These are phyloP conservation scores for Spheniscus mendiculus DNA, from an alignment of 2,113 vertebrate genomes.

Conservation along the genomic window DNA sequence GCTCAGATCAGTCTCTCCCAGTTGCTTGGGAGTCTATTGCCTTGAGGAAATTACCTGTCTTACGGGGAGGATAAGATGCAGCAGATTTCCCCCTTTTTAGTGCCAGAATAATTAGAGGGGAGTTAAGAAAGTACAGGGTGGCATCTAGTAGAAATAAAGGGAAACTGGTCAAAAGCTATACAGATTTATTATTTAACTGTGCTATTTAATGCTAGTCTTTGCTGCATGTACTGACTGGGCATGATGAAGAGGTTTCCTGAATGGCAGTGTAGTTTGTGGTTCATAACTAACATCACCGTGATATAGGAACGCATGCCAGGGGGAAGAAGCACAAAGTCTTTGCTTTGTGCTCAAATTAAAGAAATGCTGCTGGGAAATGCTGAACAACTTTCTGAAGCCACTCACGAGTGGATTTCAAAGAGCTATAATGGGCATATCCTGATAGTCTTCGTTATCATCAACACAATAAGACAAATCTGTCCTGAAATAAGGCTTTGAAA, in stretches of 20 bases:
- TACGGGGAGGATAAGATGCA: rapidly evolving
- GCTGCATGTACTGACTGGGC: neutral
- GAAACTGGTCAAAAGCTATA: neutral
- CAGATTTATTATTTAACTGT: neutral
- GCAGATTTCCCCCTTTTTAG: neutral
- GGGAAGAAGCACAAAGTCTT: neutral
- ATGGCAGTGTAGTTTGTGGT: neutral
- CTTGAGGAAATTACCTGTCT: neutral
- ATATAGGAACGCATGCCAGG: rapidly evolving
- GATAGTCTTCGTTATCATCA: neutral
- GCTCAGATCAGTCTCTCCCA: neutral
- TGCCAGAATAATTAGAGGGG: neutral
- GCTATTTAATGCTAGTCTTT: neutral
- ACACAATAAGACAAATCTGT: neutral
- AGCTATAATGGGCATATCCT: neutral
- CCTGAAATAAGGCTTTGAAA: slow-evolving; percentile 8
- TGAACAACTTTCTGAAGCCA: neutral
- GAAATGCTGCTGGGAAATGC: neutral
- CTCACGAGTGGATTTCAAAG: neutral
- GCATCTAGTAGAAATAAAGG: neutral
- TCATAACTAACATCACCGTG: neutral
- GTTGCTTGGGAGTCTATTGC: neutral
- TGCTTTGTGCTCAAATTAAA: neutral
- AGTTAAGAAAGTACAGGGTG: neutral
- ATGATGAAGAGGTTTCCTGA: neutral